Evolutionary conservation across 2,797 vertebrate species (phyloP).

Genomic region (Menidia menidia): DNA sequence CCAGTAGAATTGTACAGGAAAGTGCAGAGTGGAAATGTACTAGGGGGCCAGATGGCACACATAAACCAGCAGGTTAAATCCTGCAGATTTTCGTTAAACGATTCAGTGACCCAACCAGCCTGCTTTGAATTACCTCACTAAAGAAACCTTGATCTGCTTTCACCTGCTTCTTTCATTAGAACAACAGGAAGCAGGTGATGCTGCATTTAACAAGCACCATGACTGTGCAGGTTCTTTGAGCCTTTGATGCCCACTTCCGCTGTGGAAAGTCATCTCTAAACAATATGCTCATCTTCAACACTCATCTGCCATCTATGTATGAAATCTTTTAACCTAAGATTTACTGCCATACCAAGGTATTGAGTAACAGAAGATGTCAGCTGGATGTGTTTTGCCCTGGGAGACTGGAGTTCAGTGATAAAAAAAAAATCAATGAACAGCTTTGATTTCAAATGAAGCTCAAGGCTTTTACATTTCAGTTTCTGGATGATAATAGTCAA

Average conservation of each 20-base stretch:
- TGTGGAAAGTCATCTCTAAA: neutral
- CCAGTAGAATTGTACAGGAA: too few species aligned
- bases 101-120: constrained; percentile 7
- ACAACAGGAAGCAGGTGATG: constrained; percentile 34
- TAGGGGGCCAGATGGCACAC: neutral
- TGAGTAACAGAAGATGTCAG: constrained; percentile 3
- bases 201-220: constrained; percentile 15
- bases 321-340: constrained; percentile 20
- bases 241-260: constrained; percentile 42
- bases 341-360: neutral
- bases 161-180: constrained; percentile 26
- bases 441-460: constrained; percentile 21
- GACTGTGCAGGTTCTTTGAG: constrained; percentile 16
- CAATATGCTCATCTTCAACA: constrained; percentile 4
- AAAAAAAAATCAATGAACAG: constrained; percentile 21
- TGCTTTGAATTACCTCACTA: constrained; percentile 9
- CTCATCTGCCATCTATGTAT: constrained; percentile 8
- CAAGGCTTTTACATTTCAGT: constrained; percentile 23
- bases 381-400: constrained; percentile 6
- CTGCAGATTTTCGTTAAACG: neutral
- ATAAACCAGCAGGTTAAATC: constrained; percentile 6
- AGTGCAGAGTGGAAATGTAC: constrained; percentile 7
- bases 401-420: neutral
- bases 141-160: constrained; percentile 32
- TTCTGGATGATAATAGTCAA: neutral